Evolutionary conservation across 2,797 vertebrate species (phyloP).

Genomic region (Pseudomugil tenellus): DNA sequence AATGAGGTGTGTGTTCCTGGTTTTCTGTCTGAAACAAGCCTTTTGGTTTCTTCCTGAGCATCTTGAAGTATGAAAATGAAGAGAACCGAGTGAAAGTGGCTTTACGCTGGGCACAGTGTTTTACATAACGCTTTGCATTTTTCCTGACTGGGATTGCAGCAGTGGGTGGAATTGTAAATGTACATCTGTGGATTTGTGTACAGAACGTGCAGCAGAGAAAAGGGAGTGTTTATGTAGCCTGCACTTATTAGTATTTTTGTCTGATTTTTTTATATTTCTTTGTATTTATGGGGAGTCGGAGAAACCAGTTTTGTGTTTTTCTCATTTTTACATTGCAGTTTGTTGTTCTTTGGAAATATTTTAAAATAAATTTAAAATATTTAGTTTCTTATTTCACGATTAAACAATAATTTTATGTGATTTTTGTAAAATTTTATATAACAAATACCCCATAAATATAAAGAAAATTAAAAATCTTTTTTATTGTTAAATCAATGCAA

Average conservation of each 20-base stretch:
- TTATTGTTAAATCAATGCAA: too few species aligned
- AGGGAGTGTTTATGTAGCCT: not conserved
- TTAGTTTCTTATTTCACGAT: too few species aligned
- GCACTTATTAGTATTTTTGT: not conserved
- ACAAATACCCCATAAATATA: too few species aligned
- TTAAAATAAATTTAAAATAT: too few species aligned
- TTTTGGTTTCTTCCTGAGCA: not conserved
- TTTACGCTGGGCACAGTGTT: conserved; percentile 22
- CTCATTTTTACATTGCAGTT: not conserved
- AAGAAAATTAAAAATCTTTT: too few species aligned
- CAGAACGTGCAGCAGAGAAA: conserved; percentile 20
- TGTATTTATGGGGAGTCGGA: not conserved
- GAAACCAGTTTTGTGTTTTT: not conserved
- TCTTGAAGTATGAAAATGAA: too few species aligned
- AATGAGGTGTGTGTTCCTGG: not conserved
- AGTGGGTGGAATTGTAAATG: conserved; percentile 63
- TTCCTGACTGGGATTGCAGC: conserved; percentile 36
- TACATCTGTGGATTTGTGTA: conserved; percentile 46
- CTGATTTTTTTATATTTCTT: conserved; percentile 1
- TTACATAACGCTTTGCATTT: conserved; percentile 70
- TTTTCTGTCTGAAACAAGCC: not conserved
- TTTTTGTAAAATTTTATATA: too few species aligned
- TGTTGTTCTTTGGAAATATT: too few species aligned
- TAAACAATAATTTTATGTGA: too few species aligned
- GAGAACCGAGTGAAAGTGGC: not conserved